phyloP scores from a whole-genome alignment of 2,888 invertebrate genomes.

The Busseola fusca region DNA sequence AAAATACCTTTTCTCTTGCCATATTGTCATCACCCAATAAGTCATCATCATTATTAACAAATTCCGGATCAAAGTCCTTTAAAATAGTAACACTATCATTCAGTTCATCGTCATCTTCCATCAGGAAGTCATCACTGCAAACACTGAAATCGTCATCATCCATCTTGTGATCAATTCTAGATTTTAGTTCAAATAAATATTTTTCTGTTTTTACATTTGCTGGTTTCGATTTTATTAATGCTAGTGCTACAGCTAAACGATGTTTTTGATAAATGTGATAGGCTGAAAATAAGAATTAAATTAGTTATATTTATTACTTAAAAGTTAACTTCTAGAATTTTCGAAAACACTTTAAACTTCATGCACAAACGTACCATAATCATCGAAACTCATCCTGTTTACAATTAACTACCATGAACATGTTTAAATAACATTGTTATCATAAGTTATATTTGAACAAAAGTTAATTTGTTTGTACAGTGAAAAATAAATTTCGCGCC shows the following conservation, averaged over 20 bases:
- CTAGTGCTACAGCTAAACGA: constrained; percentile 70
- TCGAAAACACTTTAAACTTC: not conserved
- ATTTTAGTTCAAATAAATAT: constrained; percentile 68
- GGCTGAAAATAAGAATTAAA: constrained; percentile 66
- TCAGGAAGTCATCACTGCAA: constrained; percentile 74
- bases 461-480: not conserved
- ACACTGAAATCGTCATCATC: constrained; percentile 67
- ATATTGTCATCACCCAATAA: not conserved
- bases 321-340: not conserved
- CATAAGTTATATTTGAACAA: not conserved
- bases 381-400: constrained; percentile 72
- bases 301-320: too few species aligned
- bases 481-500: constrained; percentile 53
- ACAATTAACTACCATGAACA: constrained; percentile 10
- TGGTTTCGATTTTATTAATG: constrained; percentile 74
- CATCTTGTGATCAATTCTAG: constrained; percentile 60
- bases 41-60: constrained; percentile 12
- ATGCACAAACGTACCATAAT: constrained; percentile 71
- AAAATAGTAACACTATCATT: constrained; percentile 52
- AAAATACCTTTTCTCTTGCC: constrained; percentile 16
- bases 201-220: constrained; percentile 61
- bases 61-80: constrained; percentile 33
- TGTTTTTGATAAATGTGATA: constrained; percentile 73
- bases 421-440: constrained; percentile 21
- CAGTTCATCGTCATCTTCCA: constrained; percentile 57